Conservation (phyloP, 23 tunicate species). For the Halocynthia aurantium region DNA sequence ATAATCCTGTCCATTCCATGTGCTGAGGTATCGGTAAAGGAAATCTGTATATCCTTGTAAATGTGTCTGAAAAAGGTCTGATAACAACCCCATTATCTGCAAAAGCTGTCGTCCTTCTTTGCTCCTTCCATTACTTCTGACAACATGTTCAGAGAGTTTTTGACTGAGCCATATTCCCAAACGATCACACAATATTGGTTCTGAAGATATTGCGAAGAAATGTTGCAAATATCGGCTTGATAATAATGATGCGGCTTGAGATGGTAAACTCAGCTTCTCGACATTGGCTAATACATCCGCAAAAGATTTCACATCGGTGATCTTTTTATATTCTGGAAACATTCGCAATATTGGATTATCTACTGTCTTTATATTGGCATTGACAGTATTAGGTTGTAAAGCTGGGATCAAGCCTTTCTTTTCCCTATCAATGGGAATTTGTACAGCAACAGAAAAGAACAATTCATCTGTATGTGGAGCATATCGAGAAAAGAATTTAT, state of each 20-base stretch:
- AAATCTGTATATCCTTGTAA: not conserved
- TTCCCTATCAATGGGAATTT: too few species aligned
- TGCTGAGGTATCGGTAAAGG: conserved; percentile 4
- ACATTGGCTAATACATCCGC: not conserved
- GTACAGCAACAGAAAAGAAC: not conserved
- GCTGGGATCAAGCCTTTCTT: not conserved
- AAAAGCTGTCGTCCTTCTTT: not conserved
- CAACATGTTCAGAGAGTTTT: not conserved
- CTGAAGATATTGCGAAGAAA: not conserved
- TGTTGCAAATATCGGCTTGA: conserved; percentile 3
- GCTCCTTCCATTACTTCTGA: not conserved
- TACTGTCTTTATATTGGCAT: not conserved
- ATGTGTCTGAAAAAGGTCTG: not conserved
- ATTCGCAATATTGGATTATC: not conserved
- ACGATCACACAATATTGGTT: not conserved
- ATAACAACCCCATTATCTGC: not conserved
- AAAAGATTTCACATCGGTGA: not conserved
- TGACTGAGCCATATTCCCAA: not conserved
- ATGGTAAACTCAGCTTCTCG: not conserved
- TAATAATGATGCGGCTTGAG: not conserved
- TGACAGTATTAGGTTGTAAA: not conserved
- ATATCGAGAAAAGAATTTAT: not conserved
- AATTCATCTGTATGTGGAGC: not conserved
- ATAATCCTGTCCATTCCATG: conserved; percentile 12
- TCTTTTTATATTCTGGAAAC: not conserved